These are phyloP conservation scores for Otolemur garnettii DNA, from an alignment of 2,113 vertebrate species.

Conservation along the genomic window DNA sequence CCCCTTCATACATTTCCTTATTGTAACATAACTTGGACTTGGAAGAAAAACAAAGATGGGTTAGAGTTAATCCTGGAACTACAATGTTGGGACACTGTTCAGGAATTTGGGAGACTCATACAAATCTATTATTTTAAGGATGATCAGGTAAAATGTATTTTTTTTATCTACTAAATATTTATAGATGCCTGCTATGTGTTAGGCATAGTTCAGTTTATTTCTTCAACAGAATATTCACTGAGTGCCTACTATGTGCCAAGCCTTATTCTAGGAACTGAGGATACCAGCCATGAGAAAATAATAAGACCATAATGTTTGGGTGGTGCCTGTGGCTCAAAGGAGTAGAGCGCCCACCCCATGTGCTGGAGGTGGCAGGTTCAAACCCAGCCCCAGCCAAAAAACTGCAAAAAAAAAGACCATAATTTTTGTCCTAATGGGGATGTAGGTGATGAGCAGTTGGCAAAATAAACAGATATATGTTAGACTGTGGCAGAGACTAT, in stretches of 20 bases:
- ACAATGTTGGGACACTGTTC: background rate
- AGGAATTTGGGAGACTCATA: background rate
- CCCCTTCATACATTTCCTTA: background rate
- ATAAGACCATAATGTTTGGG: background rate
- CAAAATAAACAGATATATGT: background rate
- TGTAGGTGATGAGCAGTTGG: background rate
- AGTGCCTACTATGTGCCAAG: background rate
- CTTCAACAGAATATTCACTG: background rate
- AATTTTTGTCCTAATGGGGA: background rate
- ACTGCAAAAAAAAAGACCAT: background rate
- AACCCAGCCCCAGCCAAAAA: no score
- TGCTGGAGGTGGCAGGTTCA: no score
- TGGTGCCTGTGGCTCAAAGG: no score
- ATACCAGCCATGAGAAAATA: background rate
- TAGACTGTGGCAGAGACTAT: background rate
- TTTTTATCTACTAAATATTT: background rate
- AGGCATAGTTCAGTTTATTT: background rate
- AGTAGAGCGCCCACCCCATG: no score
- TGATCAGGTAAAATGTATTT: background rate
- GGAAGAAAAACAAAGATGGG: background rate
- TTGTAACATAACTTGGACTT: background rate
- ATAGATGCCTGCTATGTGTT: background rate
- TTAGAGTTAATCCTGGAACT: background rate
- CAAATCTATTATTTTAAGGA: background rate
- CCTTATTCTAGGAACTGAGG: background rate